These are phyloP conservation scores for zebrafish (Danio rerio) DNA, from an alignment of 2,113 vertebrate species.

Conservation along the genomic window GRCz12tu NC_133181.1:10219001-10219500, in stretches of 20 bases:
- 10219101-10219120: neutral
- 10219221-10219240: constrained; percentile 40
- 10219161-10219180: constrained; percentile 39
- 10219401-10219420: neutral
- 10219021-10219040: neutral
- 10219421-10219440: neutral
- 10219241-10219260: constrained; percentile 21
- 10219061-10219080: too few relatives aligned
- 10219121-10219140: neutral
- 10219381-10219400: neutral
- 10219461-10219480: neutral
- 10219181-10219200: neutral
- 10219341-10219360: neutral
- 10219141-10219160: constrained; percentile 13
- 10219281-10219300: constrained; percentile 19
- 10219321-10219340: too few relatives aligned
- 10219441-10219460: neutral
- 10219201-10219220: constrained; percentile 41
- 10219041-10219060: neutral
- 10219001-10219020: neutral
- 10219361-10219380: neutral
- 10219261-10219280: constrained; percentile 55
- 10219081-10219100: neutral
- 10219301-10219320: constrained; percentile 30
- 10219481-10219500: constrained; percentile 1